These are phyloP conservation scores for Paracyclopina nana DNA, from an alignment of 1,140 invertebrate species.

Conservation along the genomic window DNA sequence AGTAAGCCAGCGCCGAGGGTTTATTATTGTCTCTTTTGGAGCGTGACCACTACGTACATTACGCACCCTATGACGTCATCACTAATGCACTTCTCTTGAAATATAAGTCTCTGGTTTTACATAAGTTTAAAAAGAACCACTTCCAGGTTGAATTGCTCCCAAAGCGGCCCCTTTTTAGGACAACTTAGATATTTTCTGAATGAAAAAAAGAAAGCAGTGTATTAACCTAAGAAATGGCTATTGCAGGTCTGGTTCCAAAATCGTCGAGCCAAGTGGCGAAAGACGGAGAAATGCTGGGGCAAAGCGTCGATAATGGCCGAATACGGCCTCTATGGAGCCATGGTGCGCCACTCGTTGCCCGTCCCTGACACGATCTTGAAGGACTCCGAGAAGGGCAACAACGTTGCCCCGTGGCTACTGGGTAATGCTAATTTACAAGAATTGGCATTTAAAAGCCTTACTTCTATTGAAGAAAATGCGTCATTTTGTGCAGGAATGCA, in stretches of 20 bases:
- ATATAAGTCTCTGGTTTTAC: too few species aligned
- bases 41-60: too few species aligned
- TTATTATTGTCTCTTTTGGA: too few species aligned
- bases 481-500: background rate
- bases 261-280: slow-evolving; percentile 89
- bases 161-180: too few species aligned
- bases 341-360: slow-evolving; percentile 91
- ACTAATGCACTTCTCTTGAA: too few species aligned
- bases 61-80: too few species aligned
- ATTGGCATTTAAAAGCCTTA: background rate
- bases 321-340: slow-evolving; percentile 95
- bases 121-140: background rate
- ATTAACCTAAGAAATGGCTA: too few species aligned
- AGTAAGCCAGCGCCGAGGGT: too few species aligned
- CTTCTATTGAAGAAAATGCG: background rate
- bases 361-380: slow-evolving; percentile 93
- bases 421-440: slow-evolving; percentile 36
- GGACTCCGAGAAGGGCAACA: slow-evolving; percentile 24
- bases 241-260: slow-evolving; percentile 99
- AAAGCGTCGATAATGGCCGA: slow-evolving; percentile 98
- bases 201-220: too few species aligned
- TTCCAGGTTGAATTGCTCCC: background rate
- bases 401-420: slow-evolving; percentile 89
- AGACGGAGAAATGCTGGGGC: slow-evolving; percentile 98
- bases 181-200: too few species aligned